Evolutionary conservation across 1,140 invertebrate species (phyloP), one percentile per base, ranked within the genome.

Genomic region (Olivierus martensii): DNA sequence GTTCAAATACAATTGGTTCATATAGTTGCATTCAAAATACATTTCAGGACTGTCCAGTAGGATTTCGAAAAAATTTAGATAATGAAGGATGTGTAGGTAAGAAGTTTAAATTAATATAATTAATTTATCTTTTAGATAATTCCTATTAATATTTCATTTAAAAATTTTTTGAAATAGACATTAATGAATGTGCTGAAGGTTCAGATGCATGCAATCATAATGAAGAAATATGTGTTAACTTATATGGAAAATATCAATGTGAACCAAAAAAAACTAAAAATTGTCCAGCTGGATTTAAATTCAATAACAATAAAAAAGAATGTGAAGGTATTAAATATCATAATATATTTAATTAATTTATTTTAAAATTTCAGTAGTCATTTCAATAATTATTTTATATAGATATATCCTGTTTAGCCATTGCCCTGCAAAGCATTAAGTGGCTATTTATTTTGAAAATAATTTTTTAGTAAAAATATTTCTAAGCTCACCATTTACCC

Each of bases 181-280:
- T 95, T 59, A 84, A 97, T 67, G 93, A 97, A 69, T 98, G 94
- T 65, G 59, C 68, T 0, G 69, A 87, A 2, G 80, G 81, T 5
- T 84, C 78, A 0, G 79, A 95, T 65, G 82, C 85, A 61, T 98
- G 94, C 64, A 77, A 79, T 60, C 52, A 53, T 5, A 56, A 61
- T 6, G 64, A 66, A 57, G 68, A 73, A 56, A 64, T 62, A 35
- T 79, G 77, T 49, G 53, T 75, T 14, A 77, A 81, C 49, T 73
- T 69, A 0, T 46, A 71, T 15, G 77, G 77, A n/a, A 75, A 74
- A 1, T 78, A 69, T 57, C 64, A 69, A 22, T 78, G 76, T 55
- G 52, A 63, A 54, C 51, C 54, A 43, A 43, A 18, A 51, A 2
- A 49, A 10, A 51, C 55, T 19, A 36, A 49, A 14, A 47, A 55